Evolutionary conservation across 1,140 invertebrate genomes (phyloP), one percentile per base, ranked within the genome.

Genomic region (Drosophila pallidifrons): DNA sequence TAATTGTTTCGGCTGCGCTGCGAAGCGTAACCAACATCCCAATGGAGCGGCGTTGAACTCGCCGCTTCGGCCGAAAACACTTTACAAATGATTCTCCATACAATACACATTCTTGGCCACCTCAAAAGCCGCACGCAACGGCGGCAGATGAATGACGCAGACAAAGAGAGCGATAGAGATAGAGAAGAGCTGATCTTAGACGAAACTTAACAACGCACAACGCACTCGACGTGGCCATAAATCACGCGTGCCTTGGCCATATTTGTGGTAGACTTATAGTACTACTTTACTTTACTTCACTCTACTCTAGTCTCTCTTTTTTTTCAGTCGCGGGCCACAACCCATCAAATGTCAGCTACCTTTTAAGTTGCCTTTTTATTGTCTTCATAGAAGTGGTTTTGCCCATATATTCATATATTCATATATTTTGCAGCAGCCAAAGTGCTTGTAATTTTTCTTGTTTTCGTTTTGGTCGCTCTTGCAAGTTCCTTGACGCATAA

Each of bases 341-440:
- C 59, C 64, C 65, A 78, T 77, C 78, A 80, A 80, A 78, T 78
- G 78, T 80, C 78, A 80, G 75, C 75, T 80, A 80, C 78, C 78
- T 80, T 75, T 70, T 70, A 63, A 70, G 59, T 75, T 78, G 57
- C 45, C 38, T 63, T 64, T 68, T 68, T 67, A 73, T 77, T 68
- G 52, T 41, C 55, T 59, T 35, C 61, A 52, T 66, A 69, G 66
- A 78, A 78, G 75, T 71, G 57, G 70, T 80, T 77, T 78, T 75
- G 38, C 38, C 78, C 75, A 78, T 78, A 60, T 38, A 38, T 38
- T 38, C 75, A 78, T 78, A 60, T 38, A 38, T 38, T 38, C 35
- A 38, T 38, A 32, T 32, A 43, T 43, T 80, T 57, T 16, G 60
- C 32, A 43, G 38, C 45, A 35, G 8, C 7, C 52, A 64, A 71